These are phyloP conservation scores for Drosophila bipectinata DNA, from an alignment of 1,140 invertebrate species.

Conservation along the genomic window DNA sequence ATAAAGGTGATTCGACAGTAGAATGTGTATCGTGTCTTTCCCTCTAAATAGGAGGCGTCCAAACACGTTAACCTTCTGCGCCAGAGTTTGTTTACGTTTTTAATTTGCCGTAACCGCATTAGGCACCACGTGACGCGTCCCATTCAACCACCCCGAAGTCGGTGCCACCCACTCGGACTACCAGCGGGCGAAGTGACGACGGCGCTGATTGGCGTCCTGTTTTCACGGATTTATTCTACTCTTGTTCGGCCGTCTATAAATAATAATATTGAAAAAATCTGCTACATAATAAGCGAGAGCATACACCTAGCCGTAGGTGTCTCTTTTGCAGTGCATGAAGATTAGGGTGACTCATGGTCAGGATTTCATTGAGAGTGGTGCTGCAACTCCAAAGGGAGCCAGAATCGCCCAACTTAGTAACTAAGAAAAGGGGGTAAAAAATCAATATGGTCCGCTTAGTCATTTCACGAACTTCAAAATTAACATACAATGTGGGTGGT, in stretches of 20 bases:
- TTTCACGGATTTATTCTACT: constrained; percentile 60
- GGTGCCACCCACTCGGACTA: constrained; percentile 9
- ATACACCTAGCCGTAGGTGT: neutral
- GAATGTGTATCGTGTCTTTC: too few relatives aligned
- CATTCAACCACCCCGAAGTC: neutral
- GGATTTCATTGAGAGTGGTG: constrained; percentile 21
- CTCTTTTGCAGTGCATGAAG: constrained; percentile 18
- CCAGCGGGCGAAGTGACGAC: constrained; percentile 39
- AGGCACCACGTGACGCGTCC: constrained; percentile 58
- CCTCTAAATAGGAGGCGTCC: too few relatives aligned
- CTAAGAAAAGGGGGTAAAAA: constrained; percentile 43
- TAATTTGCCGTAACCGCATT: constrained; percentile 61
- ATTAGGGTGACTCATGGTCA: constrained; percentile 66
- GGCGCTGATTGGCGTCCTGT: constrained; percentile 41
- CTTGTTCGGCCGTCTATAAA: constrained; percentile 57
- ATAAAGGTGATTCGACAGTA: too few relatives aligned
- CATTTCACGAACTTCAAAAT: constrained; percentile 39
- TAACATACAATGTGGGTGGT: constrained; percentile 6
- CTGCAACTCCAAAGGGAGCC: constrained; percentile 15
- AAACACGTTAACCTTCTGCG: constrained; percentile 11
- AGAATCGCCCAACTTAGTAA: neutral
- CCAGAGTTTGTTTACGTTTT: constrained; percentile 68
- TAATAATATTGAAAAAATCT: constrained; percentile 48
- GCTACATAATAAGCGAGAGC: constrained; percentile 6
- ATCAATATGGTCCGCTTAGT: constrained; percentile 70